These are phyloP conservation scores for Axinella damicornis DNA, from an alignment of 37 sponge, comb jelly and placozoan genomes.

Conservation along the genomic window DNA sequence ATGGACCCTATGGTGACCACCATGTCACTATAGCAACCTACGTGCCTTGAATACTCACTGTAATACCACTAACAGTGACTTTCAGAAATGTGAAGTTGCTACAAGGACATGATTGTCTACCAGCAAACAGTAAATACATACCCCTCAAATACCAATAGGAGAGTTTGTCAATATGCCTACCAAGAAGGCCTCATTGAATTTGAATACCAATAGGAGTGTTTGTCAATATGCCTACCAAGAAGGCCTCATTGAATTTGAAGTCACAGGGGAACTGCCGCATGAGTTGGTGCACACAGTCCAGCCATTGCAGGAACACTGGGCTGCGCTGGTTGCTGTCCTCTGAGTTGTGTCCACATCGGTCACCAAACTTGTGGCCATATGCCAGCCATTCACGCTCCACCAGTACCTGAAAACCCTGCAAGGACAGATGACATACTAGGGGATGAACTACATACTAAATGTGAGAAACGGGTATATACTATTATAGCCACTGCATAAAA, in stretches of 20 bases:
- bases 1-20: too few species aligned
- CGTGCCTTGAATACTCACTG: too few species aligned
- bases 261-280: constrained; percentile 86
- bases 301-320: constrained; percentile 95
- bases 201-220: too few species aligned
- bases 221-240: constrained; percentile 73
- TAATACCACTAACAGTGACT: too few species aligned
- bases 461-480: neutral
- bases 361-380: constrained; percentile 93
- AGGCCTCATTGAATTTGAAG: constrained; percentile 87
- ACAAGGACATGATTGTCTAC: too few species aligned
- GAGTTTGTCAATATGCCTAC: constrained; percentile 67
- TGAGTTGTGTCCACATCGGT: constrained; percentile 63
- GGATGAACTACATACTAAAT: too few species aligned
- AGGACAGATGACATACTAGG: neutral
- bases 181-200: constrained; percentile 84
- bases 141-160: too few species aligned
- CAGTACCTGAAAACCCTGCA: constrained; percentile 82
- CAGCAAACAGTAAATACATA: too few species aligned
- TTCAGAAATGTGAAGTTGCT: too few species aligned
- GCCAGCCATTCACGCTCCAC: constrained; percentile 92
- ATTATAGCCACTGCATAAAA: neutral
- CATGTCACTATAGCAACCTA: too few species aligned
- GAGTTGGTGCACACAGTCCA: constrained; percentile 92
- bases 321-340: constrained; percentile 57